Percentiles rank a stretch among this genome's conserved stretches.
Evolutionary conservation across 1,140 invertebrate species (phyloP).

Genomic region (Luehdorfia chinensis): DNA sequence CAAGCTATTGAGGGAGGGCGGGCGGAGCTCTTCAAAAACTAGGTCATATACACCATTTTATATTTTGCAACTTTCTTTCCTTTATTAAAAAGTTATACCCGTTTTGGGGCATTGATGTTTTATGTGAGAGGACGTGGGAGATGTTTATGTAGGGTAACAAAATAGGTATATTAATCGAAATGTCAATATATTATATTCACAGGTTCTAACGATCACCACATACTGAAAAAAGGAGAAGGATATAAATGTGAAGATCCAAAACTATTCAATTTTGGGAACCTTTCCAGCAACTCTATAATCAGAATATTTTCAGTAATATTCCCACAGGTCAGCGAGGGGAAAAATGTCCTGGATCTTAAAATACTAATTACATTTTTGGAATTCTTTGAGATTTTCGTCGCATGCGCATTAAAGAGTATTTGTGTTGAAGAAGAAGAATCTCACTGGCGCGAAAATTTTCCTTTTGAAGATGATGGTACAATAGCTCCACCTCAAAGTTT

Average conservation of each 20-base stretch:
- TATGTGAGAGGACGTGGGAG: no score
- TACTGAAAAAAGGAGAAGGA: neutral
- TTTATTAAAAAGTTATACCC: no score
- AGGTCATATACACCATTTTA: no score
- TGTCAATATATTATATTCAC: no score
- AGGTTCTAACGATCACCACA: neutral
- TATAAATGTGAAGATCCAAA: slow-evolving; percentile 26
- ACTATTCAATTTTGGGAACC: slow-evolving; percentile 54
- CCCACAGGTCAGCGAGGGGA: slow-evolving; percentile 37
- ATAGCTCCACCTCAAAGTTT: slow-evolving; percentile 4
- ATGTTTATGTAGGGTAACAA: no score
- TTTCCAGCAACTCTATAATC: slow-evolving; percentile 48
- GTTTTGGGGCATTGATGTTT: no score
- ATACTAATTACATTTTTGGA: slow-evolving; percentile 78
- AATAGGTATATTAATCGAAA: no score
- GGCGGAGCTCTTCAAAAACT: no score
- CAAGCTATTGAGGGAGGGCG: no score
- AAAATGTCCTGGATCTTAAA: slow-evolving; percentile 61
- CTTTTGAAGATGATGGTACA: neutral
- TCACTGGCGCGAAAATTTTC: slow-evolving; percentile 19
- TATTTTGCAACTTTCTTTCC: no score
- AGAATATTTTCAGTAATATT: slow-evolving; percentile 55
- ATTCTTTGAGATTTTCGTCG: slow-evolving; percentile 74
- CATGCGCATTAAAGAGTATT: slow-evolving; percentile 54
- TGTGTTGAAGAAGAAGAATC: slow-evolving; percentile 32